phyloP scores from a whole-genome alignment of 2,113 vertebrate species.

The Orthochromis indermauri region DNA sequence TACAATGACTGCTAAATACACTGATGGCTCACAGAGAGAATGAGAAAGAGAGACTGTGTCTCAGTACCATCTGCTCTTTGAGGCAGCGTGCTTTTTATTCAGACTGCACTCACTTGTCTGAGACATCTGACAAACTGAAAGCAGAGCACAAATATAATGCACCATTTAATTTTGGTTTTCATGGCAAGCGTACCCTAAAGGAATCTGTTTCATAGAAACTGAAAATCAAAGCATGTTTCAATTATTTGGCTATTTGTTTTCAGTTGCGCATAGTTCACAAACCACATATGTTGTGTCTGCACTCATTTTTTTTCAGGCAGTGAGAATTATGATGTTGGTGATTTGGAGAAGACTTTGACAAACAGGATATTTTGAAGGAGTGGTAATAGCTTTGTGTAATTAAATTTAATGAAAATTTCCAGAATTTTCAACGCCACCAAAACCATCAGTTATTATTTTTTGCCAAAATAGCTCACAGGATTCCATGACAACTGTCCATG shows the following conservation, averaged over 20 bases:
- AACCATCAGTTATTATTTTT: background rate
- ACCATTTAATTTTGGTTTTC: background rate
- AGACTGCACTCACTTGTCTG: conserved; percentile 15
- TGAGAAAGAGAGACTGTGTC: background rate
- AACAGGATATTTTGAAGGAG: background rate
- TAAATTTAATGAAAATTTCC: background rate
- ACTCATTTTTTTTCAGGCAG: background rate
- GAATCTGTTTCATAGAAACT: background rate
- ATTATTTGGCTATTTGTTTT: background rate
- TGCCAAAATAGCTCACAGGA: background rate
- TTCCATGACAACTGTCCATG: background rate
- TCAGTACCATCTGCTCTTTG: conserved; percentile 39
- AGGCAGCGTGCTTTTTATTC: background rate
- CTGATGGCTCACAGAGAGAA: background rate
- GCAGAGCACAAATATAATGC: background rate
- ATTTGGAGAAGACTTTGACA: background rate
- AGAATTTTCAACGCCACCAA: background rate
- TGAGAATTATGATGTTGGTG: background rate
- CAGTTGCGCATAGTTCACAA: background rate
- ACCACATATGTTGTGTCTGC: background rate
- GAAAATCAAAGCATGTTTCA: background rate
- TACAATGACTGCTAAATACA: conserved; percentile 38
- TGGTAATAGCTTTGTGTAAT: background rate
- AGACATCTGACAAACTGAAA: conserved; percentile 20
- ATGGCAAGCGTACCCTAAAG: background rate